Evolutionary conservation across 2,797 vertebrate species (phyloP).

Genomic region (Danio tinwini): DNA sequence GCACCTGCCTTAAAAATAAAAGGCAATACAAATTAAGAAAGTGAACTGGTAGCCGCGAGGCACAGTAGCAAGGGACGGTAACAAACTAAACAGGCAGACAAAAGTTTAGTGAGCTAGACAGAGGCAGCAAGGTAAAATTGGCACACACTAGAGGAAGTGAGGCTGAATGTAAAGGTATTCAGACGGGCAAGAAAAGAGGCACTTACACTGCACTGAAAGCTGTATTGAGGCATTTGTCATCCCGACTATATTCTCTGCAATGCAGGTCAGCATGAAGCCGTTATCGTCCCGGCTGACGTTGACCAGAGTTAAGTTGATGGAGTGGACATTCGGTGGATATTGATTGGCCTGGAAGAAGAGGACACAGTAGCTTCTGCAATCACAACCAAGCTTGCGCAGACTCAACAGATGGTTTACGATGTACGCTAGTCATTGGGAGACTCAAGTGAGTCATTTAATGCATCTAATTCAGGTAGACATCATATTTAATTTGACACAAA

Average conservation of each 20-base stretch:
- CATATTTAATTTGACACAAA: not conserved
- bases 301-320: conserved; percentile 90
- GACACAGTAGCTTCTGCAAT: not conserved
- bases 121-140: not conserved
- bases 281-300: conserved; percentile 95
- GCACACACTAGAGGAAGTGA: not conserved
- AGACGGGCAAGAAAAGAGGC: conserved; percentile 22
- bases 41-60: not conserved
- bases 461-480: not conserved
- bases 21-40: conserved; percentile 10
- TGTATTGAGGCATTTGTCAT: conserved; percentile 93
- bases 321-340: conserved; percentile 88
- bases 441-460: not conserved
- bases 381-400: conserved; percentile 12
- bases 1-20: conserved; percentile 9
- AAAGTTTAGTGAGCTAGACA: not conserved
- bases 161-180: not conserved
- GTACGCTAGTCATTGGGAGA: conserved; percentile 24
- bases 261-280: conserved; percentile 89
- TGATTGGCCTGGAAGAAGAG: conserved; percentile 79
- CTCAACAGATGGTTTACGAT: conserved; percentile 15
- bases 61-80: not conserved
- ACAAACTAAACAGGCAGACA: conserved; percentile 18
- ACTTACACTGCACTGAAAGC: conserved; percentile 90
- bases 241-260: conserved; percentile 92